phyloP scores from a whole-genome alignment of 2,888 invertebrate genomes.

The Pyralis farinalis region DNA sequence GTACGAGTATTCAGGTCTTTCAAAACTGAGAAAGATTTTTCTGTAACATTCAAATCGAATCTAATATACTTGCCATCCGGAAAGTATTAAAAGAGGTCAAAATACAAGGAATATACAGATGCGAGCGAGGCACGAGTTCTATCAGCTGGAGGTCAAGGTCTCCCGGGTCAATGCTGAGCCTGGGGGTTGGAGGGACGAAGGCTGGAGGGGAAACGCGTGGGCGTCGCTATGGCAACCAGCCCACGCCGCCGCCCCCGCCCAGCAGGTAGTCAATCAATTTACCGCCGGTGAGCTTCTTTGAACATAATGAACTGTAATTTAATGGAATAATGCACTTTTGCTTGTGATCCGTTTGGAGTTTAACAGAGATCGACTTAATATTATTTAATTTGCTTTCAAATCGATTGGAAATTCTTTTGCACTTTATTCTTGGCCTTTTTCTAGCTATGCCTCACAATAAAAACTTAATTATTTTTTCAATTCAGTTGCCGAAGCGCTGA shows the following conservation, averaged over 20 bases:
- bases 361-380: too few relatives aligned
- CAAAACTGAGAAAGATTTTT: too few relatives aligned
- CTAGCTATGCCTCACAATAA: too few relatives aligned
- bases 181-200: slow-evolving; percentile 16
- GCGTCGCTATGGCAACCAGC: slow-evolving; percentile 68
- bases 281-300: slow-evolving; percentile 31
- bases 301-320: slow-evolving; percentile 32
- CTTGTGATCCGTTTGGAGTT: background rate
- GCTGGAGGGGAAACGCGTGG: slow-evolving; percentile 43
- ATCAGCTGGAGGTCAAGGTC: slow-evolving; percentile 76
- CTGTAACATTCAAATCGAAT: too few relatives aligned
- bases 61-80: too few relatives aligned
- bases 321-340: slow-evolving; percentile 28
- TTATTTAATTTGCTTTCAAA: too few relatives aligned
- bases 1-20: too few relatives aligned
- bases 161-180: slow-evolving; percentile 64
- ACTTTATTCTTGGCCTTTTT: too few relatives aligned
- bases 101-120: background rate
- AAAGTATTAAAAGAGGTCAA: too few relatives aligned
- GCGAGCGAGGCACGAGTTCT: slow-evolving; percentile 37
- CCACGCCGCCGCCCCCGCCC: slow-evolving; percentile 64
- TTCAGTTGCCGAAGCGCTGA: too few relatives aligned
- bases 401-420: too few relatives aligned
- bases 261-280: slow-evolving; percentile 72
- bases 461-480: too few relatives aligned